A percentile compares a stretch with the other conserved stretches of the same genome.
These are phyloP conservation scores for Eurystomus gularis DNA, from an alignment of 2,113 vertebrate species.

Conservation along the genomic window DNA sequence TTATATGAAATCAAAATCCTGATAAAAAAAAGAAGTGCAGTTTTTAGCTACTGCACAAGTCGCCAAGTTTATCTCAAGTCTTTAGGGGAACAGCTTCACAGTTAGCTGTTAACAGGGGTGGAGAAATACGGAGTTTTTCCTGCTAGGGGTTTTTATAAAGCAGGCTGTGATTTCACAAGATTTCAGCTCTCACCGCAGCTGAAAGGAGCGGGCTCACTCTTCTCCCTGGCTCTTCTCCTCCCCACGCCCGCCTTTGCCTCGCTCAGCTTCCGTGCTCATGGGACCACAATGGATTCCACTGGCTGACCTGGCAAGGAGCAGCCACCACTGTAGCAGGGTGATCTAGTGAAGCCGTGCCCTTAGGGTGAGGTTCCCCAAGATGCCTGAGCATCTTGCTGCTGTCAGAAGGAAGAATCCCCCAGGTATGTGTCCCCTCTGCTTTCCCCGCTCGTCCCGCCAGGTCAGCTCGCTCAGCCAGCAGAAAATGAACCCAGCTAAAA, in stretches of 20 bases:
- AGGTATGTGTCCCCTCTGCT: not conserved
- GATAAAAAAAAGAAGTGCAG: not conserved
- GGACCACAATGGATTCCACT: not conserved
- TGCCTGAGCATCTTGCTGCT: not conserved
- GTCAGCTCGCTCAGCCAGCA: not conserved
- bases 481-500: not conserved
- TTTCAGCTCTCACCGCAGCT: not conserved
- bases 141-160: not conserved
- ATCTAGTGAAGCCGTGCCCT: not conserved
- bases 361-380: not conserved
- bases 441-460: not conserved
- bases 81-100: not conserved
- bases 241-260: not conserved
- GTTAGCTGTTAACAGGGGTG: not conserved
- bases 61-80: not conserved
- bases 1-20: not conserved
- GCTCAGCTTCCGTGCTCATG: fast-evolving
- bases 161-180: not conserved
- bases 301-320: not conserved
- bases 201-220: not conserved
- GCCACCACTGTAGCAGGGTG: not conserved
- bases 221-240: not conserved
- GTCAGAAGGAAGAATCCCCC: not conserved
- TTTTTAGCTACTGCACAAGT: not conserved
- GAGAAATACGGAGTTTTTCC: not conserved